A percentile compares a stretch with the other conserved stretches of the same genome.
phyloP scores from a whole-genome alignment of 2,113 vertebrate species.

The Thunnus maccoyii region DNA sequence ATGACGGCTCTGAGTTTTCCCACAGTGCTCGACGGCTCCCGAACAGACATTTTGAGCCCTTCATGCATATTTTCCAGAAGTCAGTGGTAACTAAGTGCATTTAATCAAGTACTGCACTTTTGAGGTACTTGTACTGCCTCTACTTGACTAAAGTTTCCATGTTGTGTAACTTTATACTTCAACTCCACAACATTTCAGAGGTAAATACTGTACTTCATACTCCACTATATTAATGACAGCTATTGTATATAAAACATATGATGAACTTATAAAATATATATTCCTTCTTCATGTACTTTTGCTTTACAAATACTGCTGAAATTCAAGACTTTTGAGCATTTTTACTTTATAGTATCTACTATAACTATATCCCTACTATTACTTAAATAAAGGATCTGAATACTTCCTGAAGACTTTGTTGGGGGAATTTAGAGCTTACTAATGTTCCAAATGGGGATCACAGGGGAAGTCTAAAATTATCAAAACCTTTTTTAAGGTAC shows the following conservation, averaged over 20 bases:
- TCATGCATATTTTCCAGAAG: background rate
- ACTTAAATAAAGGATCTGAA: background rate
- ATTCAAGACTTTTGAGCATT: no score
- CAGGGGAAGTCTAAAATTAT: background rate
- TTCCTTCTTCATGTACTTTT: no score
- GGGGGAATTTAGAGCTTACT: no score
- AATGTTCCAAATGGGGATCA: no score
- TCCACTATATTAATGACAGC: background rate
- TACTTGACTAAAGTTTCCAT: background rate
- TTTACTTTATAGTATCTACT: background rate
- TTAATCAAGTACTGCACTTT: background rate
- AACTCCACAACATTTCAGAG: no score
- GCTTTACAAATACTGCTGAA: no score
- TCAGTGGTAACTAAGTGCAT: background rate
- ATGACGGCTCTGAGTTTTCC: constrained; percentile 6
- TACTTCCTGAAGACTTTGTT: background rate
- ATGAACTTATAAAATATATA: no score
- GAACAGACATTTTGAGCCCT: background rate
- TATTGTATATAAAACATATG: no score
- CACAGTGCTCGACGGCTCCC: background rate
- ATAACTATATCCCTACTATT: background rate
- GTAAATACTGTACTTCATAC: no score
- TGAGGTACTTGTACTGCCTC: background rate
- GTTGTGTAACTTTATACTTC: background rate
- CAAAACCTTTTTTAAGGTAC: background rate